A percentile compares a stretch with the other conserved stretches of the same genome.
Conservation (phyloP, 2,888 invertebrate genomes). For the Zygaena filipendulae region DNA sequence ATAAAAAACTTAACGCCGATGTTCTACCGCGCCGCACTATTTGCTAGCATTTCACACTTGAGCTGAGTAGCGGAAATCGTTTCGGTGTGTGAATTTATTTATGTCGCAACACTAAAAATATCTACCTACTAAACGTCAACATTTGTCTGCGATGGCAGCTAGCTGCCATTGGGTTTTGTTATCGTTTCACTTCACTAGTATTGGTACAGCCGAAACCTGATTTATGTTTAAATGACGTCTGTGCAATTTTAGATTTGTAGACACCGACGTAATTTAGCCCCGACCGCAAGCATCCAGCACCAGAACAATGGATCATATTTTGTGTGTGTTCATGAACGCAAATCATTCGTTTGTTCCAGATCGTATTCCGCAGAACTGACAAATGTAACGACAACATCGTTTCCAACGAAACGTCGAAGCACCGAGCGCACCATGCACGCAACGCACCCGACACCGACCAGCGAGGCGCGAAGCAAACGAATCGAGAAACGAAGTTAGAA, state of each 20-base stretch:
- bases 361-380: too few relatives aligned
- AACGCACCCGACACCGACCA: too few relatives aligned
- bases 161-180: constrained; percentile 1
- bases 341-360: too few relatives aligned
- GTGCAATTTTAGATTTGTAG: constrained; percentile 10
- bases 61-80: constrained; percentile 17
- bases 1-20: too few relatives aligned
- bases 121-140: constrained; percentile 4
- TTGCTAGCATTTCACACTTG: constrained; percentile 12
- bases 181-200: constrained; percentile 4
- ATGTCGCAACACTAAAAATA: constrained; percentile 8
- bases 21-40: too few relatives aligned
- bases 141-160: constrained; percentile 1
- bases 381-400: too few relatives aligned
- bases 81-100: constrained; percentile 17
- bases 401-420: too few relatives aligned
- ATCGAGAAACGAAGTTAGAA: constrained; percentile 20
- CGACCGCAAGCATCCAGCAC: constrained; percentile 8
- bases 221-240: too few relatives aligned
- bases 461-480: constrained; percentile 20
- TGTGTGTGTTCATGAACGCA: too few relatives aligned
- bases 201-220: too few relatives aligned
- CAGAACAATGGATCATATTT: too few relatives aligned
- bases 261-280: constrained; percentile 8
- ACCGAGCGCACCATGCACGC: too few relatives aligned